phyloP scores from a whole-genome alignment of 2,888 invertebrate genomes.

The Nephrotoma guestfalica region DNA sequence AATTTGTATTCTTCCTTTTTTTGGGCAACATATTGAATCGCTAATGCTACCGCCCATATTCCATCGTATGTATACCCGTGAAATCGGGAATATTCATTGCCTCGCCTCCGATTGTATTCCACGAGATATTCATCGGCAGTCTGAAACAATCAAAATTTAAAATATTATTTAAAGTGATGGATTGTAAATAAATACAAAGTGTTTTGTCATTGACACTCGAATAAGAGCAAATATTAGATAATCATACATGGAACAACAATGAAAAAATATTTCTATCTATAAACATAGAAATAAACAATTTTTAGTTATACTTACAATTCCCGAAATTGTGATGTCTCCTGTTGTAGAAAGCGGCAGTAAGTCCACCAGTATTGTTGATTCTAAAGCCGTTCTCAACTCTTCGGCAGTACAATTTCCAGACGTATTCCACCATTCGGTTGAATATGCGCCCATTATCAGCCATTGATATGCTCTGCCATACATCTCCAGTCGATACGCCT shows the following conservation, averaged over 20 bases:
- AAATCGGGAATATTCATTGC: slow-evolving; percentile 77
- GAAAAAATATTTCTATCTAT: neutral
- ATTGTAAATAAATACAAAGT: too few relatives aligned
- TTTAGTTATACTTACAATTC: slow-evolving; percentile 52
- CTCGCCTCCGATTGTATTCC: slow-evolving; percentile 70
- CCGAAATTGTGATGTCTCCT: slow-evolving; percentile 74
- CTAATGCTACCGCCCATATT: slow-evolving; percentile 94
- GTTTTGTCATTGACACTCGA: too few relatives aligned
- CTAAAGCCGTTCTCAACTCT: slow-evolving; percentile 63
- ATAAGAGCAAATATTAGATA: too few relatives aligned
- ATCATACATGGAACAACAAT: too few relatives aligned
- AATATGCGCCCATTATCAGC: slow-evolving; percentile 84
- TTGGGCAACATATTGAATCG: slow-evolving; percentile 80
- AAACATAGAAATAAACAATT: neutral
- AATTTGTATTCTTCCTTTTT: slow-evolving; percentile 45
- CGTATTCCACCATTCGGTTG: slow-evolving; percentile 57
- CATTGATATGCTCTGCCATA: slow-evolving; percentile 88
- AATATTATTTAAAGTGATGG: too few relatives aligned
- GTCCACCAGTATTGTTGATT: slow-evolving; percentile 81
- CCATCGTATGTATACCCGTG: slow-evolving; percentile 98
- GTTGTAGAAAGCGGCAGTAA: slow-evolving; percentile 74
- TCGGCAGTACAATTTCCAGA: slow-evolving; percentile 53
- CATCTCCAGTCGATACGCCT: slow-evolving; percentile 74
- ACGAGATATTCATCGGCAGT: slow-evolving; percentile 77
- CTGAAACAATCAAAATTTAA: slow-evolving; percentile 35